These are phyloP conservation scores for Tenthredo scrophulariae DNA, from an alignment of 2,888 invertebrate genomes.

Conservation along the genomic window DNA sequence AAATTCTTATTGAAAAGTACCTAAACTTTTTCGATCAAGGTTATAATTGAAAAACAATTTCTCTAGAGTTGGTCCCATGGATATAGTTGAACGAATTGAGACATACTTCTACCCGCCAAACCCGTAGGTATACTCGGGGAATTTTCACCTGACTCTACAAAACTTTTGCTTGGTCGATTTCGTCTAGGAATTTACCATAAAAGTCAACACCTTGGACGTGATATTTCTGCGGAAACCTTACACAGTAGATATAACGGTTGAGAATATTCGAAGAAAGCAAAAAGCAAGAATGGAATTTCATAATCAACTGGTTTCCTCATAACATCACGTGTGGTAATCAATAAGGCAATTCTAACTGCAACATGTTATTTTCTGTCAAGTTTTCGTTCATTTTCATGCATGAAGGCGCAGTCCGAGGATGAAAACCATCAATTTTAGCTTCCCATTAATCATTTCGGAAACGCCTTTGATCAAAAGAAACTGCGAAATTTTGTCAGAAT, in stretches of 20 bases:
- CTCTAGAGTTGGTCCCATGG: slow-evolving; percentile 47
- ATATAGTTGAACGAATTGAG: slow-evolving; percentile 53
- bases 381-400: slow-evolving; percentile 85
- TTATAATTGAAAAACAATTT: slow-evolving; percentile 49
- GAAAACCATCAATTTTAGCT: slow-evolving; percentile 64
- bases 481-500: slow-evolving; percentile 58
- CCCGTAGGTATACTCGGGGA: slow-evolving; percentile 54
- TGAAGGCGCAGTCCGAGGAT: slow-evolving; percentile 82
- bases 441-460: slow-evolving; percentile 61
- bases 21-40: slow-evolving; percentile 64
- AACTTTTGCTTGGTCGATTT: slow-evolving; percentile 89
- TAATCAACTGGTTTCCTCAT: background rate
- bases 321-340: background rate
- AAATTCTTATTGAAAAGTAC: slow-evolving; percentile 57
- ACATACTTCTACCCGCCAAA: slow-evolving; percentile 54
- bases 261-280: background rate
- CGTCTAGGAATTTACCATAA: slow-evolving; percentile 90
- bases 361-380: slow-evolving; percentile 81
- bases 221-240: slow-evolving; percentile 86
- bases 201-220: slow-evolving; percentile 82
- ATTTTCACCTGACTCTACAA: slow-evolving; percentile 70
- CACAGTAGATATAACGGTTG: background rate
- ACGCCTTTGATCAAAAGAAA: slow-evolving; percentile 71
- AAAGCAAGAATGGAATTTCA: slow-evolving; percentile 56
- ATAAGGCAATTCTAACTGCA: slow-evolving; percentile 73